Percentiles rank a stretch among this genome's conserved stretches.
phyloP scores from a whole-genome alignment of 2,113 vertebrate species.

The Paralichthys olivaceus region DNA sequence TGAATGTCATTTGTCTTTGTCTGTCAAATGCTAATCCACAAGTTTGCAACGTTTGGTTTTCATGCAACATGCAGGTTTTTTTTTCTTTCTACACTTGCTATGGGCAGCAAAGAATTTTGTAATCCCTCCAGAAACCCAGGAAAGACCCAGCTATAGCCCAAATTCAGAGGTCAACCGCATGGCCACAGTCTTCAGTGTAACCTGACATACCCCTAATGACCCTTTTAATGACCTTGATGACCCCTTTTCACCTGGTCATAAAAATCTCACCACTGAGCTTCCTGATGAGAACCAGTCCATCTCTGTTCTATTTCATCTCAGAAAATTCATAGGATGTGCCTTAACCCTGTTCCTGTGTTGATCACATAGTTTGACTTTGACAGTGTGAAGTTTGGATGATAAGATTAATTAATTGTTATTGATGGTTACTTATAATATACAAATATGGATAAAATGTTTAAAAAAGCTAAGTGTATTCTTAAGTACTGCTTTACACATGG shows the following conservation, averaged over 20 bases:
- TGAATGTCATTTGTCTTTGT: too few species aligned
- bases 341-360: background rate
- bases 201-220: constrained; percentile 47
- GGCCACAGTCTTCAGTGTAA: constrained; percentile 13
- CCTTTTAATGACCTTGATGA: constrained; percentile 63
- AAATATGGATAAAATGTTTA: too few species aligned
- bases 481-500: background rate
- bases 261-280: constrained; percentile 56
- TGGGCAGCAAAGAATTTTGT: background rate
- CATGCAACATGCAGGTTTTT: too few species aligned
- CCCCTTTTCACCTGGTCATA: constrained; percentile 64
- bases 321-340: constrained; percentile 11
- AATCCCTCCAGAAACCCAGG: background rate
- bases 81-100: too few species aligned
- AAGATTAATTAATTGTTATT: too few species aligned
- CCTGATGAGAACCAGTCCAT: constrained; percentile 55
- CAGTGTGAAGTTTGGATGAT: too few species aligned
- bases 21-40: too few species aligned
- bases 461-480: background rate
- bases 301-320: constrained; percentile 46
- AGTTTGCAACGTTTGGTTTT: too few species aligned
- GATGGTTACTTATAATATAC: too few species aligned
- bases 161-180: constrained; percentile 6
- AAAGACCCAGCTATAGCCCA: background rate
- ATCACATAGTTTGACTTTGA: background rate